Evolutionary conservation across 1,140 invertebrate species (phyloP).

Genomic region (Aporrectodea caliginosa): DNA sequence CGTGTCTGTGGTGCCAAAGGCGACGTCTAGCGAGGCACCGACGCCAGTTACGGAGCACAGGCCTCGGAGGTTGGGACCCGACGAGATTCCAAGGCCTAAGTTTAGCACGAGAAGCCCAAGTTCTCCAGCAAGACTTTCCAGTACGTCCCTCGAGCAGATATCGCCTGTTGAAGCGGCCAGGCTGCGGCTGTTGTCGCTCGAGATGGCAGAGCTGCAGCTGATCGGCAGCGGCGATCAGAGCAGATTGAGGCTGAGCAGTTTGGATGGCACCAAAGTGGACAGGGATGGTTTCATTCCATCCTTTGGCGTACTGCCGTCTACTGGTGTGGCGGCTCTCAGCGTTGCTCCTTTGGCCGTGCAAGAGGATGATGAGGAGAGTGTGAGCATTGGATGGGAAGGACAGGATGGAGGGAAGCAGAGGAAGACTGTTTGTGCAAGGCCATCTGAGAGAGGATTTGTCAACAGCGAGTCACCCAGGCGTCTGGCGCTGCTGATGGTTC

Average conservation of each 20-base stretch:
- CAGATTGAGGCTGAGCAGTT: too few relatives aligned
- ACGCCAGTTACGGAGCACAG: slow-evolving; percentile 1
- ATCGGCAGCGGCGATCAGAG: too few relatives aligned
- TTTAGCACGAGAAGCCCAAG: slow-evolving; percentile 33
- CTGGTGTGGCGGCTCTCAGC: background rate
- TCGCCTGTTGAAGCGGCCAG: too few relatives aligned
- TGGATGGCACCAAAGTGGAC: background rate
- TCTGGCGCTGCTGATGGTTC: too few relatives aligned
- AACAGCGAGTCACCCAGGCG: background rate
- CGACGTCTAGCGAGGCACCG: background rate
- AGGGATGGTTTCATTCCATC: too few relatives aligned
- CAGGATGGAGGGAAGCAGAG: background rate
- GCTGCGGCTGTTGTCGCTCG: too few relatives aligned
- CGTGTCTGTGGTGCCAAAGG: background rate
- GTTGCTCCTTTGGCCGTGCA: background rate
- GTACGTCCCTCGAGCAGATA: background rate
- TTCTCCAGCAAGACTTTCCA: slow-evolving; percentile 31
- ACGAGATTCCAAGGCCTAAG: slow-evolving; percentile 24
- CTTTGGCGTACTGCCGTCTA: background rate
- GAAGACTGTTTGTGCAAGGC: background rate
- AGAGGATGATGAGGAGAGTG: background rate
- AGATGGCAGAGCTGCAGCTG: too few relatives aligned
- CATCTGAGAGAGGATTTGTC: background rate
- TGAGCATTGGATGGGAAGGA: background rate
- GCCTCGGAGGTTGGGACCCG: background rate